Conservation (phyloP, 1,140 invertebrate genomes). For the Neodiprion fabricii region DNA sequence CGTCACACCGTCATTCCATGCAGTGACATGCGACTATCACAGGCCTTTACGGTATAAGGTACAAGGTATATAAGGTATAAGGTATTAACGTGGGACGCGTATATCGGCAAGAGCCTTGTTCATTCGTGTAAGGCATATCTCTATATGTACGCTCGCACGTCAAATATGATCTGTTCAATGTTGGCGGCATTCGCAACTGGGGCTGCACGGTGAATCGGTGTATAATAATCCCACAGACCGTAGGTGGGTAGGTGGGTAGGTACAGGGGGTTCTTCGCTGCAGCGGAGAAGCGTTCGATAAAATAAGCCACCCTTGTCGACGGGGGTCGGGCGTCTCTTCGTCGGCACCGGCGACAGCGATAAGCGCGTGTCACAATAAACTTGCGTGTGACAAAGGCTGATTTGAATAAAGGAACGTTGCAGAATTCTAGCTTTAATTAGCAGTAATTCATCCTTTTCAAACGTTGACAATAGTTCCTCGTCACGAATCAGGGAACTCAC, state of each 20-base stretch:
- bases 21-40: background rate
- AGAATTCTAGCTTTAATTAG: slow-evolving; percentile 6
- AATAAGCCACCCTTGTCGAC: background rate
- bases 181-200: background rate
- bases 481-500: background rate
- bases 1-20: background rate
- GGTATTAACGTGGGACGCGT: background rate
- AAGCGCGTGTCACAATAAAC: slow-evolving; percentile 7
- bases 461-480: background rate
- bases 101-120: background rate
- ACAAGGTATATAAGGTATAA: too few relatives aligned
- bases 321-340: background rate
- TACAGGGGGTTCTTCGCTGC: background rate
- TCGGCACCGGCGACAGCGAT: background rate
- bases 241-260: background rate
- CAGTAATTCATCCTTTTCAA: slow-evolving; percentile 3
- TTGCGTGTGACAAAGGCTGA: background rate
- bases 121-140: too few relatives aligned
- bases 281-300: slow-evolving; percentile 1
- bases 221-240: background rate
- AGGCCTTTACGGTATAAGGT: background rate
- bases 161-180: background rate
- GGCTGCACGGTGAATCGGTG: background rate
- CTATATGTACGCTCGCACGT: background rate
- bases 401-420: slow-evolving; percentile 2